Evolutionary conservation across 2,888 invertebrate species (phyloP).

Genomic region (Rambutsinella grinnellia): DNA sequence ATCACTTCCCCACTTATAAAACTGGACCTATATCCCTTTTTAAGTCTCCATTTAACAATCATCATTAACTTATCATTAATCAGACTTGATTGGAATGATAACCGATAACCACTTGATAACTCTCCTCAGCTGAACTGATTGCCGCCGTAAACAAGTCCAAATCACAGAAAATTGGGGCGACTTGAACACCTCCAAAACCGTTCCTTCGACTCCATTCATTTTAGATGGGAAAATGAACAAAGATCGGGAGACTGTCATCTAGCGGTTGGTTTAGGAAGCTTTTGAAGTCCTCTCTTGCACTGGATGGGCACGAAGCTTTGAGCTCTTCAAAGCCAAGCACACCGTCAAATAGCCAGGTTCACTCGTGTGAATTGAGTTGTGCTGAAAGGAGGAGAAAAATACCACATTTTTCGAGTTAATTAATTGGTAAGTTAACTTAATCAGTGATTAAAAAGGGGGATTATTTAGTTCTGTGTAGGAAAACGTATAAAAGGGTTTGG

Average conservation of each 20-base stretch:
- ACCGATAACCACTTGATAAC: slow-evolving; percentile 1
- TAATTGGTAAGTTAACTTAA: slow-evolving; percentile 1
- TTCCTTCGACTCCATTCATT: not conserved
- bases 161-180: not conserved
- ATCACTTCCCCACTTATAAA: not conserved
- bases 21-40: not conserved
- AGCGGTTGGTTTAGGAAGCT: not conserved
- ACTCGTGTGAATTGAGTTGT: not conserved
- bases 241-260: slow-evolving; percentile 21
- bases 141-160: slow-evolving; percentile 13
- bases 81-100: no score
- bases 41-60: not conserved
- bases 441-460: not conserved
- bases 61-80: not conserved
- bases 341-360: slow-evolving; percentile 26
- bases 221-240: slow-evolving; percentile 14
- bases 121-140: slow-evolving; percentile 16
- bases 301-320: slow-evolving; percentile 20
- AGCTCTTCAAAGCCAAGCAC: slow-evolving; percentile 44
- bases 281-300: not conserved
- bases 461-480: not conserved
- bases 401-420: no score
- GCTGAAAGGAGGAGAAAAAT: no score
- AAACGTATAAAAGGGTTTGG: not conserved
- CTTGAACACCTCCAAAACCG: not conserved